A percentile compares a stretch with the other conserved stretches of the same genome.
phyloP scores from a whole-genome alignment of 53 echinoderm and acorn worm genomes.

The Arbacia lixula region DNA sequence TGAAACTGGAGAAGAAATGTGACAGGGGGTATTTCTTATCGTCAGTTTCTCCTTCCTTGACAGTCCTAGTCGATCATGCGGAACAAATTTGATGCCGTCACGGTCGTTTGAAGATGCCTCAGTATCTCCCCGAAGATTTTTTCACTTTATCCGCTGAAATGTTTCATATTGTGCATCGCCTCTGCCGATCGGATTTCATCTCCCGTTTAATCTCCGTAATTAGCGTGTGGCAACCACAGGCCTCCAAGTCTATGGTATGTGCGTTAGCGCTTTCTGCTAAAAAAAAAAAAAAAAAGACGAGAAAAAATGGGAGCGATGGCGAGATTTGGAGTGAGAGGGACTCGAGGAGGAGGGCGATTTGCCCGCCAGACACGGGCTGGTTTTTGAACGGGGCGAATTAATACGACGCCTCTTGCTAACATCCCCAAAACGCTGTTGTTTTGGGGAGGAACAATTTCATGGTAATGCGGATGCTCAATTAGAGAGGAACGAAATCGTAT shows the following conservation, averaged over 20 bases:
- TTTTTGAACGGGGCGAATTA: slow-evolving; percentile 36
- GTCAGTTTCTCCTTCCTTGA: too few species aligned
- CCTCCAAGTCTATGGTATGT: too few species aligned
- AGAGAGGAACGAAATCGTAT: slow-evolving; percentile 31
- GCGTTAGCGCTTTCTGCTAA: too few species aligned
- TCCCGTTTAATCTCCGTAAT: slow-evolving; percentile 46
- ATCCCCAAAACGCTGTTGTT: slow-evolving; percentile 46
- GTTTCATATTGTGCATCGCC: slow-evolving; percentile 51
- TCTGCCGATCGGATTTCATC: slow-evolving; percentile 38
- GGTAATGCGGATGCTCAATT: slow-evolving; percentile 49
- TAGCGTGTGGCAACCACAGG: slow-evolving; percentile 32
- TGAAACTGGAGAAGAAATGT: too few species aligned
- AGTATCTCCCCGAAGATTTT: slow-evolving; percentile 18
- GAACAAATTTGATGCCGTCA: slow-evolving; percentile 20
- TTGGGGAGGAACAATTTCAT: slow-evolving; percentile 48
- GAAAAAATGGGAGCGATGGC: neutral
- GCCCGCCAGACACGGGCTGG: slow-evolving; percentile 12
- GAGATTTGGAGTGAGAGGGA: neutral
- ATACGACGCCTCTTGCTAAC: slow-evolving; percentile 34
- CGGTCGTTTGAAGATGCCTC: neutral
- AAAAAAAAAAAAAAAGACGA: too few species aligned
- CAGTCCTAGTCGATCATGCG: slow-evolving; percentile 3
- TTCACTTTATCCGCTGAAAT: slow-evolving; percentile 43
- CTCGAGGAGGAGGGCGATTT: neutral
- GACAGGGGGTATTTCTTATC: too few species aligned